Evolutionary conservation across 2,888 invertebrate genomes (phyloP).

Genomic region (Caenorhabditis zanzibari): DNA sequence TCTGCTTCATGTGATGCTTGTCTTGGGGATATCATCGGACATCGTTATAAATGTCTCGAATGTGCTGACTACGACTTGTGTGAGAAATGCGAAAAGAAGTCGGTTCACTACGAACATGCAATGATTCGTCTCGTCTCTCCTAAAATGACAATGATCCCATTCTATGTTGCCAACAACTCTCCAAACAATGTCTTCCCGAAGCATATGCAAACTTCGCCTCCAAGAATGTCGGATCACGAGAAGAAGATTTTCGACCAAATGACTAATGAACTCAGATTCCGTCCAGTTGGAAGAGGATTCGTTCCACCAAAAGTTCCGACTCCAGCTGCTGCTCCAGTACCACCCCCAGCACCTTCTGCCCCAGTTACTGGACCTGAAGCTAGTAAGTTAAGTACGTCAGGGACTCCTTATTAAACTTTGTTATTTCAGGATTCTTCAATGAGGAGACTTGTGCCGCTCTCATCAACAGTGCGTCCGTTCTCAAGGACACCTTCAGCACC

Average conservation of each 20-base stretch:
- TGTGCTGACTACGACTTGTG: constrained; percentile 67
- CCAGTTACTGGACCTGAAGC: constrained; percentile 10
- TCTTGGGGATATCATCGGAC: constrained; percentile 52
- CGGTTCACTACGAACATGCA: constrained; percentile 57
- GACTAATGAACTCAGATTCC: neutral
- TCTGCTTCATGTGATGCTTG: constrained; percentile 57
- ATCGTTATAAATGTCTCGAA: constrained; percentile 62
- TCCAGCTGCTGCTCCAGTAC: constrained; percentile 19
- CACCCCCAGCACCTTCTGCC: neutral
- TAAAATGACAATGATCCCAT: constrained; percentile 46
- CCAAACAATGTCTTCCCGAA: constrained; percentile 47
- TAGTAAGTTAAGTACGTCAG: neutral
- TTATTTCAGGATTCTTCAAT: constrained; percentile 18
- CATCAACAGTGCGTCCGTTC: constrained; percentile 12
- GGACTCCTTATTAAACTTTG: neutral
- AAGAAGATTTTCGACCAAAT: neutral
- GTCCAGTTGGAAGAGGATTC: neutral
- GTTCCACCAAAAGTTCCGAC: constrained; percentile 22
- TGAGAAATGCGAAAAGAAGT: constrained; percentile 57
- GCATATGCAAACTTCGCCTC: constrained; percentile 22
- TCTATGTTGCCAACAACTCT: constrained; percentile 29
- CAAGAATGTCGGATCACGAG: neutral
- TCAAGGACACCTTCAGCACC: constrained; percentile 37
- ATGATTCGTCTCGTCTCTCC: constrained; percentile 54
- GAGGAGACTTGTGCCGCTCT: constrained; percentile 40